Base-by-base conservation (phyloP, 1,140 invertebrate species). In the Xylocopa sonorina region DNA sequence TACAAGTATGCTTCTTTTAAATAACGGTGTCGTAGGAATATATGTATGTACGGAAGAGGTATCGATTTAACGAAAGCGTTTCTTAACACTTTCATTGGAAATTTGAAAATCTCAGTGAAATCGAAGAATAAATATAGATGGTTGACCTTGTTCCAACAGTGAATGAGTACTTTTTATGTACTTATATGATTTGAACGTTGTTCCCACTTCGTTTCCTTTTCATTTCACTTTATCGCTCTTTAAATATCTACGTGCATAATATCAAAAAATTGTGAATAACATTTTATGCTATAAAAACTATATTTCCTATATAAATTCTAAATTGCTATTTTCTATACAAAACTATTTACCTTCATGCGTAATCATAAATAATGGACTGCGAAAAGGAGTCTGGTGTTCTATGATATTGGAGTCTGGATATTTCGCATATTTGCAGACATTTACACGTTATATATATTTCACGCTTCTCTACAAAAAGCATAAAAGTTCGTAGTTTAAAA, bases 41-140 rank as follows among this genome's bases (percentile, higher is more conserved):
- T n/a, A n/a, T n/a, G n/a, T n/a, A n/a, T n/a, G n/a, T n/a, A n/a
- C 24, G 72, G 51, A 34, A 64, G 72, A 67, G 62, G 67, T 66
- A 41, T 66, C 60, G 48, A 64, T 51, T 66, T 21, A 32, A 27
- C 18, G 60, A 51, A 66, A 66, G 55, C 41, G 21, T 67, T 67
- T 50, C n/a, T 50, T 67, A 16, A 57, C 14, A 1, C 0, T 50
- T 51, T 4, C 6, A 4, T 34, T 34, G 27, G 3, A 27, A 51
- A 34, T 6, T 7, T 21, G 16, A 29, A 32, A 29, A 12, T 10
- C 4, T 58, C 57, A n/a, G 32, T 34, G 57, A 60, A 60, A 60
- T 4, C 32, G 29, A 63, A 24, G 32, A 34, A n/a, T 34, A 18
- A 53, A 27, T 24, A 1, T n/a, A 68, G 27, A 46, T 32, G 41